Percentiles rank a stretch among this genome's conserved stretches.
These are phyloP conservation scores for Proisotoma minuta DNA, from an alignment of 2,888 invertebrate genomes.

Conservation along the genomic window DNA sequence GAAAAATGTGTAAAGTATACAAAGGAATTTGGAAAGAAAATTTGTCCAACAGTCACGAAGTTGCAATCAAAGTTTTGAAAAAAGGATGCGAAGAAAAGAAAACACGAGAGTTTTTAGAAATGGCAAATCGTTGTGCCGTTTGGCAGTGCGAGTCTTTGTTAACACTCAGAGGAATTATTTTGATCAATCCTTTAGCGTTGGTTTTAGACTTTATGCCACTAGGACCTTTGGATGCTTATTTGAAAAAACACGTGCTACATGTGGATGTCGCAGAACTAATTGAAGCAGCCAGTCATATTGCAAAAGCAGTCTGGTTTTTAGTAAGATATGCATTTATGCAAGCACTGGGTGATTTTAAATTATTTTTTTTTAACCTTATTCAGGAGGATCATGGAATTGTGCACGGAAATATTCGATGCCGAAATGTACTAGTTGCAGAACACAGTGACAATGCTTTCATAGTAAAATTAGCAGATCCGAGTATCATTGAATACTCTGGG, in stretches of 20 bases:
- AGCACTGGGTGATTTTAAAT: not conserved
- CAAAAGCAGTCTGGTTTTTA: constrained; percentile 80
- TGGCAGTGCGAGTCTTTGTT: constrained; percentile 72
- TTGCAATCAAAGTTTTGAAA: constrained; percentile 74
- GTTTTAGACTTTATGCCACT: constrained; percentile 73
- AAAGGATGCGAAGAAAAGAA: constrained; percentile 60
- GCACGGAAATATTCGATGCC: constrained; percentile 79
- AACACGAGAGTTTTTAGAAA: constrained; percentile 64
- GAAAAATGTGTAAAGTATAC: constrained; percentile 60
- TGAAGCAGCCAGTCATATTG: constrained; percentile 74
- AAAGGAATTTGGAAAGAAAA: constrained; percentile 72
- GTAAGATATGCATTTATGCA: constrained; percentile 52
- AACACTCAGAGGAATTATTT: constrained; percentile 64
- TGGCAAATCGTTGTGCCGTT: constrained; percentile 73
- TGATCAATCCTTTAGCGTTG: constrained; percentile 72
- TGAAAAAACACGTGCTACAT: constrained; percentile 47
- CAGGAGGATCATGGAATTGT: constrained; percentile 72
- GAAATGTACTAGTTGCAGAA: constrained; percentile 71
- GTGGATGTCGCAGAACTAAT: constrained; percentile 63
- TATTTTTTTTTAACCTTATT: constrained; percentile 9
- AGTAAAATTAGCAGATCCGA: constrained; percentile 79
- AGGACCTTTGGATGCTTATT: constrained; percentile 72
- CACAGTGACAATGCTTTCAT: constrained; percentile 65
- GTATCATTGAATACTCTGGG: constrained; percentile 61
- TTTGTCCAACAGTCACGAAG: constrained; percentile 69